Base-by-base conservation (phyloP, 30 jellyfish, hydroid and myxozoan genomes). In the Aurelia sp. region DNA sequence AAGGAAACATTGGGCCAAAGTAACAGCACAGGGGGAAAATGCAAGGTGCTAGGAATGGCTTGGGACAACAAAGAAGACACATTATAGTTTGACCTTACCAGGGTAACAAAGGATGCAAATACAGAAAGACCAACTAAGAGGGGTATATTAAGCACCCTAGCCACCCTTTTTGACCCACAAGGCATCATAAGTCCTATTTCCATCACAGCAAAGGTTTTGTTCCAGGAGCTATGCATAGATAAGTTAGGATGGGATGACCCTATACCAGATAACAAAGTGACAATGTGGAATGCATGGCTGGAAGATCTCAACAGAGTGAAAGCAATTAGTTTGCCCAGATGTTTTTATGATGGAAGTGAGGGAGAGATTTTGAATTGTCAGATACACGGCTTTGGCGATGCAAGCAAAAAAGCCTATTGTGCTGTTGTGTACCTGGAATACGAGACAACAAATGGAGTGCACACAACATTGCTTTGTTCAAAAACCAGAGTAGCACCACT, bases 401-500 rank as follows among this genome's bases (percentile, higher is more conserved):
- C 84, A 18, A 85, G 93, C 72, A 20, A 40, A 40, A 40, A 40
- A 40, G 51, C 51, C 51, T 40, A 40, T 8, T 40, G 51, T 8
- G 91, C 81, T 66, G 76, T 77, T 17, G 63, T 77, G 35, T 77
- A 53, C 44, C 60, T 77, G 3, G 76, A 58, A 15, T 50, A 13
- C 31, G 77, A 77, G 44, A 77, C 88, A 20, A 77, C 80, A 21
- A 77, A 21, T 9, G 88, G 88, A 31, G 72, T 62, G 30, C 61
- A 60, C 61, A 60, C 60, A 18, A 77, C 40, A 50, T 22, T 77
- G 21, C 57, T 77, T 30, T 60, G 90, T 63, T 47, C 90, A 16
- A 81, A 81, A 68, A 41, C 91, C 16, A 81, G 91, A 67, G 96
- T 86, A 30, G 96, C 90, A 31, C 96, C 96, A 18, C 58, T 76